These are phyloP conservation scores for Sarcophaga subvicina DNA, from an alignment of 2,888 invertebrate genomes.

Conservation along the genomic window DNA sequence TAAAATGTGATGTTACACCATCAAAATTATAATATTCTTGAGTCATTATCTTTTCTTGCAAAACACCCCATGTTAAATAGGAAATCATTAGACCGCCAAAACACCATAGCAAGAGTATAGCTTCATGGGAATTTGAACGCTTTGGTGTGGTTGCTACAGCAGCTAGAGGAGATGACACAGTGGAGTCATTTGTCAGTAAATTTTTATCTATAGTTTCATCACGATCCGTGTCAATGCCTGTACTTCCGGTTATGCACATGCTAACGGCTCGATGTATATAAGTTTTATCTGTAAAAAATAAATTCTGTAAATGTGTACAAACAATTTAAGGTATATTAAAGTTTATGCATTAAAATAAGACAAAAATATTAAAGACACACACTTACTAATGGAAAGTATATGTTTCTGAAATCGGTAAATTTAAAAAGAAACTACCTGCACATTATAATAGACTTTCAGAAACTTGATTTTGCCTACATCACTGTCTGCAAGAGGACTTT, in stretches of 20 bases:
- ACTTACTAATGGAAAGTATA: too few species aligned
- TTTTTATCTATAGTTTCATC: conserved; percentile 82
- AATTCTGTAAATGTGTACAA: too few species aligned
- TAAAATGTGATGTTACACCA: conserved; percentile 87
- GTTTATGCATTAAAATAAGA: not conserved
- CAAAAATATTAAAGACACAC: not conserved
- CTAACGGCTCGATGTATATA: conserved; percentile 77
- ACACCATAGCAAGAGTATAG: conserved; percentile 87
- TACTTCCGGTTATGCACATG: conserved; percentile 79
- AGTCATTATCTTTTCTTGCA: conserved; percentile 99
- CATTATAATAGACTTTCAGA: not conserved
- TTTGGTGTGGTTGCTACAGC: conserved; percentile 72
- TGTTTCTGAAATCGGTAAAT: not conserved
- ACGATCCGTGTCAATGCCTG: conserved; percentile 81
- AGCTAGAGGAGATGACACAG: conserved; percentile 71
- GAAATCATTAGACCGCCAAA: conserved; percentile 94
- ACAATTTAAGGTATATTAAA: not conserved
- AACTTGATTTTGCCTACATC: too few species aligned
- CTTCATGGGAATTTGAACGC: conserved; percentile 84
- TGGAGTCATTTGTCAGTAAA: conserved; percentile 36
- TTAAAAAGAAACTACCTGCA: not conserved
- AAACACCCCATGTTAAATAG: conserved; percentile 96
- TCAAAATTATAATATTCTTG: conserved; percentile 87
- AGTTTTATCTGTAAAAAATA: conserved; percentile 72
- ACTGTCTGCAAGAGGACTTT: too few species aligned